Evolutionary conservation across 2,888 invertebrate genomes (phyloP).

Genomic region (Netelia melanura): DNA sequence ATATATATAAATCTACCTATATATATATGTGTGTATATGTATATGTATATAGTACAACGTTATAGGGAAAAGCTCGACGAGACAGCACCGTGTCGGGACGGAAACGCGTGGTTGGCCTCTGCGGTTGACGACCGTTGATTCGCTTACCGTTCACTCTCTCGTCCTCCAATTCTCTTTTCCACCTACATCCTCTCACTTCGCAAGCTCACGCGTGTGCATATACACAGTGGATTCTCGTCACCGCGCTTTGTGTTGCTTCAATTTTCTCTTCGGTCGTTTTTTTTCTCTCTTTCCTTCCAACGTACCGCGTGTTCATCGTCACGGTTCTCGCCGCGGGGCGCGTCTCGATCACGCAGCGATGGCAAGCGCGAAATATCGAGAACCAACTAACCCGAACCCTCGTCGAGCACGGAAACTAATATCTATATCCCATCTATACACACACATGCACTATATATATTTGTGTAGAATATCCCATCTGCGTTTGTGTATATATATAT

Average conservation of each 20-base stretch:
- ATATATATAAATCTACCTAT: neutral
- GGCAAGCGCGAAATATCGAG: constrained; percentile 37
- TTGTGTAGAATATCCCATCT: neutral
- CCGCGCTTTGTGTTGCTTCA: constrained; percentile 61
- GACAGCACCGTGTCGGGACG: constrained; percentile 75
- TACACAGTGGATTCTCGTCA: constrained; percentile 7
- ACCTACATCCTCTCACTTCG: constrained; percentile 38
- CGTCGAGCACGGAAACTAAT: neutral
- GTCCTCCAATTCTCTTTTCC: constrained; percentile 58
- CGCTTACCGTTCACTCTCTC: constrained; percentile 80
- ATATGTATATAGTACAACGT: neutral
- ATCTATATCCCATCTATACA: neutral
- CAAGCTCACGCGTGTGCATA: constrained; percentile 39
- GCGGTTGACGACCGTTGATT: constrained; percentile 83
- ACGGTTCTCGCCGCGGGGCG: constrained; percentile 29
- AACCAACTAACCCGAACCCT: constrained; percentile 23
- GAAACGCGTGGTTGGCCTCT: constrained; percentile 78
- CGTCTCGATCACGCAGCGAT: constrained; percentile 47
- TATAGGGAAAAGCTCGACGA: constrained; percentile 46
- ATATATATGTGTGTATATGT: neutral
- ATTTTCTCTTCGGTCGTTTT: constrained; percentile 49
- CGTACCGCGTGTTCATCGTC: neutral
- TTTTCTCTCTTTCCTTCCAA: neutral
- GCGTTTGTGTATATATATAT: neutral
- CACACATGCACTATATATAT: neutral